Percentiles rank a stretch among this genome's conserved stretches.
These are phyloP conservation scores for Protomyctophum bolini DNA, from an alignment of 2,113 vertebrate species.

Conservation along the genomic window DNA sequence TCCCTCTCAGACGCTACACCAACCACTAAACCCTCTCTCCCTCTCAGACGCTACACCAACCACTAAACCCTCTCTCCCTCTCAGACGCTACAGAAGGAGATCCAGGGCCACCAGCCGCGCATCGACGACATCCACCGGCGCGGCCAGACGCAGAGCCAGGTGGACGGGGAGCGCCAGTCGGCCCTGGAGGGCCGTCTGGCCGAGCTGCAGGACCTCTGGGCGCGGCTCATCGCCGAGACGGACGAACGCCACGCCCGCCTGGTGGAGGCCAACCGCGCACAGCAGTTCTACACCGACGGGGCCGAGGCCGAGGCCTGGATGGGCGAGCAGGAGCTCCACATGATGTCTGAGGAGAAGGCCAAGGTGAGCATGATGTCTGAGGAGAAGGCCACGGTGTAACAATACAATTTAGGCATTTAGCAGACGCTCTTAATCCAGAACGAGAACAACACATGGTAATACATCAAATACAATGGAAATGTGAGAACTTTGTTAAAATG, in stretches of 20 bases:
- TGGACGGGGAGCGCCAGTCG: constrained; percentile 73
- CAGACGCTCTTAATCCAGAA: too few relatives aligned
- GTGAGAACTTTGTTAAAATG: neutral
- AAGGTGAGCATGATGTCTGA: constrained; percentile 78
- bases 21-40: too few relatives aligned
- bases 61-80: neutral
- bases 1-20: constrained; percentile 83
- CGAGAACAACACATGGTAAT: too few relatives aligned
- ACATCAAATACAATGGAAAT: too few relatives aligned
- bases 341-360: constrained; percentile 95
- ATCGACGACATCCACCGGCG: constrained; percentile 87
- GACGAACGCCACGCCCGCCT: constrained; percentile 83
- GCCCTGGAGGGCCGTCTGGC: constrained; percentile 79
- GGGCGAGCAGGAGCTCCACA: constrained; percentile 95
- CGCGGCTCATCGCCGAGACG: constrained; percentile 81
- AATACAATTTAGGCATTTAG: too few relatives aligned
- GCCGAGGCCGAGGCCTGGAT: constrained; percentile 94
- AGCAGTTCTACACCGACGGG: constrained; percentile 90
- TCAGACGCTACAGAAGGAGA: constrained; percentile 93
- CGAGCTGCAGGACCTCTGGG: constrained; percentile 85
- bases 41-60: too few relatives aligned
- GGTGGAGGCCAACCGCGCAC: constrained; percentile 83
- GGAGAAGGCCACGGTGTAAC: neutral
- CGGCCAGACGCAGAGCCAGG: constrained; percentile 67
- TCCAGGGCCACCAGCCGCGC: constrained; percentile 91